These are phyloP conservation scores for Spodoptera picta DNA, from an alignment of 2,888 invertebrate genomes.

Conservation along the genomic window DNA sequence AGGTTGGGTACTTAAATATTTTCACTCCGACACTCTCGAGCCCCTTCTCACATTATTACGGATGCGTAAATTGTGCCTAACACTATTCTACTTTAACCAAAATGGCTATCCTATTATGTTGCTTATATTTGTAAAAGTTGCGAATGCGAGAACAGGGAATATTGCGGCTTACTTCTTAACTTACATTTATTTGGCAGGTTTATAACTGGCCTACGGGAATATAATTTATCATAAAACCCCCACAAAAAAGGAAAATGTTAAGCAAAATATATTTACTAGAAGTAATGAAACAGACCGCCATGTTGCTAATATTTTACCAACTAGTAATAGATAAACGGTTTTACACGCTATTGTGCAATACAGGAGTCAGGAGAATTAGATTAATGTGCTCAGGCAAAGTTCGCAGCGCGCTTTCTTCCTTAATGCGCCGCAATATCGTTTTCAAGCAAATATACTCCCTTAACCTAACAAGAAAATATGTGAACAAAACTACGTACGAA, in stretches of 20 bases:
- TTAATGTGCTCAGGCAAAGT: conserved; percentile 41
- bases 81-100: too few relatives aligned
- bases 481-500: conserved; percentile 26
- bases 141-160: too few relatives aligned
- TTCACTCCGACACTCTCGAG: too few relatives aligned
- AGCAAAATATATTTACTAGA: background rate
- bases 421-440: conserved; percentile 43
- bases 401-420: conserved; percentile 36
- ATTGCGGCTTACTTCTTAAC: too few relatives aligned
- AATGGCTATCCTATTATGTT: too few relatives aligned
- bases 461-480: conserved; percentile 34
- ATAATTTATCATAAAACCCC: too few relatives aligned
- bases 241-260: background rate
- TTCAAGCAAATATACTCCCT: conserved; percentile 32
- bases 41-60: too few relatives aligned
- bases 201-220: too few relatives aligned
- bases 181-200: too few relatives aligned
- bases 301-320: conserved; percentile 16
- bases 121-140: too few relatives aligned
- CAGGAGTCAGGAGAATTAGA: conserved; percentile 41
- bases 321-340: conserved; percentile 13
- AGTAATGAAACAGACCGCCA: background rate
- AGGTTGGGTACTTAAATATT: too few relatives aligned
- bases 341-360: conserved; percentile 29
- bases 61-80: too few relatives aligned